phyloP scores from a whole-genome alignment of 2,797 vertebrate species.

The Pitangus sulphuratus region DNA sequence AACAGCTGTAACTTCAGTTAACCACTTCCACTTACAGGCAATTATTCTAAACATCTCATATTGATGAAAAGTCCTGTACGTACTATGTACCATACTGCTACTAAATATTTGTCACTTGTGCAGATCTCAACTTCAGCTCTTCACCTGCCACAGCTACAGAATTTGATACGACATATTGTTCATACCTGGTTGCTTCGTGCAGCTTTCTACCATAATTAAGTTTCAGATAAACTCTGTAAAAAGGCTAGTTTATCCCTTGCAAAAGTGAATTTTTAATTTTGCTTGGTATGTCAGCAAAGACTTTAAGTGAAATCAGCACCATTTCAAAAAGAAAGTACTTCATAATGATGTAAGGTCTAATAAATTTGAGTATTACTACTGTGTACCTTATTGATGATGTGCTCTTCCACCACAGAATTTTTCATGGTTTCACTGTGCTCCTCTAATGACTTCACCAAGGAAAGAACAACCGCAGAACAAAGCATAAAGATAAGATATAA shows the following conservation, averaged over 20 bases:
- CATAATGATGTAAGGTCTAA: not conserved
- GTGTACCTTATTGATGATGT: constrained; percentile 87
- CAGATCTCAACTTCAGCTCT: not conserved
- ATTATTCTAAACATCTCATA: not conserved
- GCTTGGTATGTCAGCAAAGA: not conserved
- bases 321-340: not conserved
- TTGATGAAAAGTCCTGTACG: not conserved
- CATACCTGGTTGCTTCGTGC: not conserved
- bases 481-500: constrained; percentile 77
- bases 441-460: constrained; percentile 86
- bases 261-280: not conserved
- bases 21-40: not conserved
- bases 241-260: not conserved
- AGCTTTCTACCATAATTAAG: not conserved
- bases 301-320: not conserved
- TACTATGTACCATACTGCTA: not conserved
- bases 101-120: not conserved
- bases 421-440: constrained; percentile 88
- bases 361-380: constrained; percentile 67
- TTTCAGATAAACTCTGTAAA: not conserved
- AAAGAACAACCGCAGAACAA: constrained; percentile 76
- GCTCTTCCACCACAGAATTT: constrained; percentile 86
- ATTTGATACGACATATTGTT: not conserved
- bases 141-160: not conserved
- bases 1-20: not conserved